Evolutionary conservation across 23 tunicate species (phyloP).

Genomic region (Styela clava): DNA sequence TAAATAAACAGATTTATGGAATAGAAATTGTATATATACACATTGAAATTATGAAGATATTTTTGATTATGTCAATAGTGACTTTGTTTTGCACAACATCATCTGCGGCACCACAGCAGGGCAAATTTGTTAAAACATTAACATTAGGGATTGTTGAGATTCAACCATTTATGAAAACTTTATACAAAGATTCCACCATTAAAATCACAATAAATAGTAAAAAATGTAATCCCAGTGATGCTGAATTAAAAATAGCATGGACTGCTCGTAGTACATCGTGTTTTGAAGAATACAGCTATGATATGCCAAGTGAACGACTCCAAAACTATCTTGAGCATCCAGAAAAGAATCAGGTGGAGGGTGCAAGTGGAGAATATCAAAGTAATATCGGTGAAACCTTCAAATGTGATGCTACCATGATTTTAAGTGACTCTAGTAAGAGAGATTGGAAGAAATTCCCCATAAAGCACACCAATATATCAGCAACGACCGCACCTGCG

Average conservation of each 20-base stretch:
- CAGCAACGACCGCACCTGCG: background rate
- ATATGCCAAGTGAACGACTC: background rate
- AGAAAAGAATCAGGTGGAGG: background rate
- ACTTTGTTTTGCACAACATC: background rate
- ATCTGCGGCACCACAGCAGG: constrained; percentile 9
- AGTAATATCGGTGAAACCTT: background rate
- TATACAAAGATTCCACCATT: constrained; percentile 19
- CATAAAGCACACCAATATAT: no score
- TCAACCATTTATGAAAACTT: background rate
- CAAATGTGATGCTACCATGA: background rate
- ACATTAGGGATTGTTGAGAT: background rate
- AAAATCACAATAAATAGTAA: background rate
- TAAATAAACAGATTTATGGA: no score
- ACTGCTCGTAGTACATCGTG: background rate
- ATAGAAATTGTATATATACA: no score
- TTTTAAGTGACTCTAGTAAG: background rate
- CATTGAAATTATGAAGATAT: background rate
- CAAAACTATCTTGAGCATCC: background rate
- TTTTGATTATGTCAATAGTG: background rate
- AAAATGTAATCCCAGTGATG: background rate
- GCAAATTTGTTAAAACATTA: constrained; percentile 1
- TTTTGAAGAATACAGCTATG: constrained; percentile 15
- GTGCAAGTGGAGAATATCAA: constrained; percentile 6
- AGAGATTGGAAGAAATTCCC: background rate
- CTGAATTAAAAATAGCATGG: background rate